These are phyloP conservation scores for Electrona antarctica DNA, from an alignment of 2,113 vertebrate species.

Conservation along the genomic window DNA sequence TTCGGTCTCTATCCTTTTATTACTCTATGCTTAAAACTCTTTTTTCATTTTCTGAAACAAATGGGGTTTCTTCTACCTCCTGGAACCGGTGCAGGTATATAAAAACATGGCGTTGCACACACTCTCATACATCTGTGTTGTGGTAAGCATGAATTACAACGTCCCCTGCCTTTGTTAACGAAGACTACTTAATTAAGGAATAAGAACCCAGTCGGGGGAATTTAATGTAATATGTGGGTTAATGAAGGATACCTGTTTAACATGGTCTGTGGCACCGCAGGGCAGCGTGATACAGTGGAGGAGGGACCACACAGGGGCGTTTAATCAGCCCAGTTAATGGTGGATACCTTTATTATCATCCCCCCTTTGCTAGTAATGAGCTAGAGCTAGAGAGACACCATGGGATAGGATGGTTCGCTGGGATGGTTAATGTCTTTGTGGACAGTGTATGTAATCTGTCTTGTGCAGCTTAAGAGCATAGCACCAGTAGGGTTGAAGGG, in stretches of 20 bases:
- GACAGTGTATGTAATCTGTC: background rate
- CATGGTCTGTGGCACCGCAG: constrained; percentile 29
- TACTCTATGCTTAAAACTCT: no score
- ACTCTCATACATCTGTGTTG: background rate
- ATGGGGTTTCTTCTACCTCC: no score
- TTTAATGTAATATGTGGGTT: constrained; percentile 56
- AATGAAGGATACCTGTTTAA: constrained; percentile 52
- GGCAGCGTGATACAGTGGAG: constrained; percentile 22
- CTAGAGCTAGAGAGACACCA: background rate
- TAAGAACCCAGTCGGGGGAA: constrained; percentile 38
- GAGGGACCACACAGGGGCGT: constrained; percentile 38
- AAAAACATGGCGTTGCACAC: background rate
- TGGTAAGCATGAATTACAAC: background rate
- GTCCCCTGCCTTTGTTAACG: constrained; percentile 16
- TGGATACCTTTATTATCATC: constrained; percentile 44
- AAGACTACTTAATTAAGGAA: constrained; percentile 52
- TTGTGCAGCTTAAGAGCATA: constrained; percentile 1
- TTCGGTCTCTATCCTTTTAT: no score
- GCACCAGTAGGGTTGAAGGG: background rate
- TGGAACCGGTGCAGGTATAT: background rate
- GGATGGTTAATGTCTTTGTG: background rate
- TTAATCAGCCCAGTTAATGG: constrained; percentile 66
- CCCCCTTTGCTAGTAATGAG: constrained; percentile 30
- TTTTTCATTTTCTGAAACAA: no score
- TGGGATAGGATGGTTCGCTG: background rate